Evolutionary conservation across 2,888 invertebrate genomes (phyloP).

Genomic region (Tetragonula carbonaria): DNA sequence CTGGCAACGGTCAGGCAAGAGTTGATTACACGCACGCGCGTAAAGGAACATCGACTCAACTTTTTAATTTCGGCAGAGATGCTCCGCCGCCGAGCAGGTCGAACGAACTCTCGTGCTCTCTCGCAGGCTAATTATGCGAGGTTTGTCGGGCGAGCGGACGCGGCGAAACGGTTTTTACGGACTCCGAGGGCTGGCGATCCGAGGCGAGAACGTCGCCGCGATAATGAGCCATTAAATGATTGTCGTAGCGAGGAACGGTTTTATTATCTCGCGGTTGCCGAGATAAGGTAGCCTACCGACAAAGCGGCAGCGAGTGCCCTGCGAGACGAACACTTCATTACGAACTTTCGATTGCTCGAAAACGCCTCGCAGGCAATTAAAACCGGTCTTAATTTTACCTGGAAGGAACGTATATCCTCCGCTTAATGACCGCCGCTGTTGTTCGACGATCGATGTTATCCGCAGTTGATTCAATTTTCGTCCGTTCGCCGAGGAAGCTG

Average conservation of each 20-base stretch:
- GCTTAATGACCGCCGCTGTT: conserved; percentile 32
- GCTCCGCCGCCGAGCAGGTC: neutral
- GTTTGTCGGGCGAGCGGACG: conserved; percentile 28
- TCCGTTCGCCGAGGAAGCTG: neutral
- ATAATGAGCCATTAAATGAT: conserved; percentile 76
- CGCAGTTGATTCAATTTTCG: conserved; percentile 12
- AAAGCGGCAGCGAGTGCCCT: conserved; percentile 59
- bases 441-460: conserved; percentile 32
- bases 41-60: conserved; percentile 50
- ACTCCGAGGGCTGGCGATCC: neutral
- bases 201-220: conserved; percentile 63
- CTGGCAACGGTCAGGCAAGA: conserved; percentile 21
- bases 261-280: conserved; percentile 66
- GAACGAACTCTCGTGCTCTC: conserved; percentile 61
- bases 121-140: conserved; percentile 66
- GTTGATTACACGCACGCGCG: conserved; percentile 57
- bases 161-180: conserved; percentile 30
- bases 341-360: conserved; percentile 68
- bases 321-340: conserved; percentile 72
- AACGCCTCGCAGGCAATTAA: conserved; percentile 64
- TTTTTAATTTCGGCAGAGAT: conserved; percentile 48
- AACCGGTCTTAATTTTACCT: conserved; percentile 56
- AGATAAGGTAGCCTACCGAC: conserved; percentile 62
- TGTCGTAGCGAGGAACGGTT: conserved; percentile 67
- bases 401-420: conserved; percentile 28